Evolutionary conservation across 1,140 invertebrate species (phyloP).

Genomic region (Meloidogyne hapla): DNA sequence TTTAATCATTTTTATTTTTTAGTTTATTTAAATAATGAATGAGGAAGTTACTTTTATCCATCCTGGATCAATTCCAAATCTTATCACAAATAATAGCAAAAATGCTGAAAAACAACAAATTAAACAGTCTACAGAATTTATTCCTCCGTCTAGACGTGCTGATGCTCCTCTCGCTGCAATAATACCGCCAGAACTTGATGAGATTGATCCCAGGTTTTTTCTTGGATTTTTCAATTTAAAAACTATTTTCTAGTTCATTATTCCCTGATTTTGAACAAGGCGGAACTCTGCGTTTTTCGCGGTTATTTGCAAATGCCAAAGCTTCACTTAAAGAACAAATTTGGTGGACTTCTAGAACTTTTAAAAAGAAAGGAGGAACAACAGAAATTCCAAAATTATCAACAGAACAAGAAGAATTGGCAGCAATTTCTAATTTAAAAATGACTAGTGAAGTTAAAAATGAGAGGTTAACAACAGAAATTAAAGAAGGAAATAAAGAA

Average conservation of each 20-base stretch:
- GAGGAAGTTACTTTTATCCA: background rate
- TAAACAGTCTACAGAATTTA: constrained; percentile 27
- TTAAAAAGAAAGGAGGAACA: constrained; percentile 42
- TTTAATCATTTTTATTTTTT: background rate
- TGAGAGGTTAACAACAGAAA: background rate
- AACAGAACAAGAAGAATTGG: constrained; percentile 8
- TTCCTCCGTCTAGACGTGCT: constrained; percentile 51
- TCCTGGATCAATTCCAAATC: background rate
- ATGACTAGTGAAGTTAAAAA: background rate
- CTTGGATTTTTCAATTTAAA: constrained; percentile 11
- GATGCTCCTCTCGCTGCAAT: constrained; percentile 59
- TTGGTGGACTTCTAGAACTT: constrained; percentile 60
- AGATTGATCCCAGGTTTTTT: constrained; percentile 57
- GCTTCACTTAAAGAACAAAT: constrained; percentile 51
- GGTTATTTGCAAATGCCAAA: constrained; percentile 59
- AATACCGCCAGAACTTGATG: constrained; percentile 51
- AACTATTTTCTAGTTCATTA: constrained; percentile 39
- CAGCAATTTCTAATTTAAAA: constrained; percentile 9
- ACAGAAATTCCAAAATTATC: background rate
- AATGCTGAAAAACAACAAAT: background rate
- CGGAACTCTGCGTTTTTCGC: constrained; percentile 56
- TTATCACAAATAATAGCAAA: background rate
- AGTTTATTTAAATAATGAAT: background rate
- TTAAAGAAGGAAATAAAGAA: background rate
- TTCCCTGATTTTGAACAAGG: constrained; percentile 56